A percentile compares a stretch with the other conserved stretches of the same genome.
These are phyloP conservation scores for Eira barbara DNA, from an alignment of 2,113 vertebrate genomes.

Conservation along the genomic window DNA sequence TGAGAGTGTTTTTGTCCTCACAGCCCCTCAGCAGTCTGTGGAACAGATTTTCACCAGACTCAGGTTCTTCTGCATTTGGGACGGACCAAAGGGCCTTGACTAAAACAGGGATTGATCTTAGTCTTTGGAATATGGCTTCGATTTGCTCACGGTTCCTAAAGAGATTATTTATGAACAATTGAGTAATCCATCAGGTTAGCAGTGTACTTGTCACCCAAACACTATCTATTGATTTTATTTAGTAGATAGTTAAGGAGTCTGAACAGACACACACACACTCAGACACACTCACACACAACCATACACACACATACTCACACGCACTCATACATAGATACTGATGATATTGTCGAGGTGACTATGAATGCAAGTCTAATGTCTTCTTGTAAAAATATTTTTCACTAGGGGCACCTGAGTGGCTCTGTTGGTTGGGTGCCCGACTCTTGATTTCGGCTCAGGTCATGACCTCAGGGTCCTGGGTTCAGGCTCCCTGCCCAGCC, in stretches of 20 bases:
- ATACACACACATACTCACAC: neutral
- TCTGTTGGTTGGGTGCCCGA: neutral
- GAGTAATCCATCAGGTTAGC: neutral
- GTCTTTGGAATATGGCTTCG: neutral
- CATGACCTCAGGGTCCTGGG: neutral
- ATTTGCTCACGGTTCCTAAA: neutral
- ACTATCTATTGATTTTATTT: neutral
- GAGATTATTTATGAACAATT: neutral
- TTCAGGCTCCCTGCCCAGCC: neutral
- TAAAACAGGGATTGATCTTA: neutral
- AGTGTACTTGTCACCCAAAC: neutral
- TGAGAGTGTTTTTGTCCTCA: neutral
- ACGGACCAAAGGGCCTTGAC: neutral
- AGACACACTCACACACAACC: neutral
- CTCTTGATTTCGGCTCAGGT: neutral
- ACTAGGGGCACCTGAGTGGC: neutral
- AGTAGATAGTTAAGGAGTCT: neutral
- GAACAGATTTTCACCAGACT: neutral
- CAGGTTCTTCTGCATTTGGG: neutral
- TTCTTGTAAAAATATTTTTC: neutral
- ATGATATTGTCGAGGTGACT: neutral
- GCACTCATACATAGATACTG: neutral
- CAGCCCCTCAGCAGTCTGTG: neutral
- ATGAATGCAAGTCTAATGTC: neutral
- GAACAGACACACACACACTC: neutral